Percentiles rank a stretch among this genome's conserved stretches.
These are phyloP conservation scores for Palythoa heliodiscus DNA, from an alignment of 92 coral and sea anemone genomes.

Conservation along the genomic window DNA sequence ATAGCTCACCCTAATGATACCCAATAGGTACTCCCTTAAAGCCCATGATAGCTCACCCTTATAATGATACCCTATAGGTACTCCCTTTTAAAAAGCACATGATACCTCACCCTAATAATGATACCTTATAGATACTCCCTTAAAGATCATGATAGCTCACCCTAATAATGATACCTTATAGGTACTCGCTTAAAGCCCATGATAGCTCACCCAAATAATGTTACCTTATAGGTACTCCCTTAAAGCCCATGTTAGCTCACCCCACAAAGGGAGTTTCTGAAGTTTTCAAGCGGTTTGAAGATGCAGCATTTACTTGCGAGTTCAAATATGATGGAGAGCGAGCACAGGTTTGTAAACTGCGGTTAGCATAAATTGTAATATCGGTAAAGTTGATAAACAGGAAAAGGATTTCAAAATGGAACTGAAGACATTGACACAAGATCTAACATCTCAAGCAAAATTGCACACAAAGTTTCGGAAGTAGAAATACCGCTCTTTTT, in stretches of 20 bases:
- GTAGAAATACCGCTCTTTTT: no score
- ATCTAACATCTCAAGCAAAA: no score
- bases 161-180: no score
- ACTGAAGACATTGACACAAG: no score
- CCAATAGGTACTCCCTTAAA: no score
- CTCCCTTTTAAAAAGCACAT: slow-evolving; percentile 93
- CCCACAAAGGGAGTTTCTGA: slow-evolving; percentile 97
- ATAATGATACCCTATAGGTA: slow-evolving; percentile 48
- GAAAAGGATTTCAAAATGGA: no score
- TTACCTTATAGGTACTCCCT: slow-evolving; percentile 69
- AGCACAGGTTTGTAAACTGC: slow-evolving; percentile 78
- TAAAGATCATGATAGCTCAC: no score
- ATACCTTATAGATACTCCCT: no score
- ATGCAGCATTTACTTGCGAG: slow-evolving; percentile 97
- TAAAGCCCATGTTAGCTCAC: slow-evolving; percentile 98
- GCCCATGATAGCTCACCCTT: neutral
- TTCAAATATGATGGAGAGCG: slow-evolving; percentile 97
- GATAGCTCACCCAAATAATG: neutral
- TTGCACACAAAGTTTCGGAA: no score
- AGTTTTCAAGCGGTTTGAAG: slow-evolving; percentile 93
- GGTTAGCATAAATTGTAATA: neutral
- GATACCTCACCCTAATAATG: slow-evolving; percentile 85
- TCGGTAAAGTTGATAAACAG: no score
- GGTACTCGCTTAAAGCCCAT: no score
- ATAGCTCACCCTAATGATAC: no score